These are phyloP conservation scores for Aporophyla nigra DNA, from an alignment of 2,888 invertebrate genomes.

Conservation along the genomic window DNA sequence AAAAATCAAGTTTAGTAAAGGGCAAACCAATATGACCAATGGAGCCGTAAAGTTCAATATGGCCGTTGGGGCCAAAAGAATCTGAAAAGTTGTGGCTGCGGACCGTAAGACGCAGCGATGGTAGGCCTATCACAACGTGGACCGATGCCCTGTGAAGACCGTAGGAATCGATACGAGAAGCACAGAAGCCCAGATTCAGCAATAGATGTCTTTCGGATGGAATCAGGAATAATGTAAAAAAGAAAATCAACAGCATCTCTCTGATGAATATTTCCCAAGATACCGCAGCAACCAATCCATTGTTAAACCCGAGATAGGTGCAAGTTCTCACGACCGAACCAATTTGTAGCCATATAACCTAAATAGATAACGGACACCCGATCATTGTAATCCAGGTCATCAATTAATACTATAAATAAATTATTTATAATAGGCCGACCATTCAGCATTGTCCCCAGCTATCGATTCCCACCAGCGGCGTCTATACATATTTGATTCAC, in stretches of 20 bases:
- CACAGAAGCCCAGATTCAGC: not conserved
- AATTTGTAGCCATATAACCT: not conserved
- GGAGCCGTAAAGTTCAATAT: not conserved
- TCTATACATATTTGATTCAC: slow-evolving; percentile 56
- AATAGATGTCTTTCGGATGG: not conserved
- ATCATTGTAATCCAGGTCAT: slow-evolving; percentile 22
- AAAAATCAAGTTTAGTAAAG: not conserved
- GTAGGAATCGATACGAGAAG: not conserved
- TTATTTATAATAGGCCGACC: slow-evolving; percentile 32
- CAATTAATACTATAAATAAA: slow-evolving; percentile 41
- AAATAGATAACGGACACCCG: not conserved
- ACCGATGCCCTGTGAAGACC: not conserved
- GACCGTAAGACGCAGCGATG: not conserved
- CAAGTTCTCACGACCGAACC: not conserved
- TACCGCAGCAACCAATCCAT: not conserved
- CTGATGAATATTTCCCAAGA: not conserved
- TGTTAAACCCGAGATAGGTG: not conserved
- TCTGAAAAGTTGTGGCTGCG: not conserved
- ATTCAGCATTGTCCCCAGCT: slow-evolving; percentile 52
- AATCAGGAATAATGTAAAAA: not conserved
- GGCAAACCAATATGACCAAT: not conserved
- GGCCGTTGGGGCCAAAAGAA: not conserved
- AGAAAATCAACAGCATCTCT: not conserved
- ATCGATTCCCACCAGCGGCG: slow-evolving; percentile 48
- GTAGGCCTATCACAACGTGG: not conserved